Conservation (phyloP, 2,888 invertebrate genomes). For the Ametastegia equiseti region DNA sequence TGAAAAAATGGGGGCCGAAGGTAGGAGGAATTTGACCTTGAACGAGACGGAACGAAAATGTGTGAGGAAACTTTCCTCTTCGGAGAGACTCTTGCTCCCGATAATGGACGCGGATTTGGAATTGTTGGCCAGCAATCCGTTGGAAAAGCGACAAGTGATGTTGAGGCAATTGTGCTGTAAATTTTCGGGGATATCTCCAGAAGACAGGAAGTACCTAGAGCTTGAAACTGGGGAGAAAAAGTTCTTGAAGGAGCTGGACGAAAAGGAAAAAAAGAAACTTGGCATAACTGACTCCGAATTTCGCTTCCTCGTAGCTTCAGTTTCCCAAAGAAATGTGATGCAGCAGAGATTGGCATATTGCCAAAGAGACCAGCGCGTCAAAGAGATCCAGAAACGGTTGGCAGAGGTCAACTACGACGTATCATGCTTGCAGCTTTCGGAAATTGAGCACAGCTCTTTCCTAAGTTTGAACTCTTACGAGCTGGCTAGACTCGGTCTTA, state of each 20-base stretch:
- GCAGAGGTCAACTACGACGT: slow-evolving; percentile 22
- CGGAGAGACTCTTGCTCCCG: slow-evolving; percentile 25
- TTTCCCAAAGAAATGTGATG: slow-evolving; percentile 35
- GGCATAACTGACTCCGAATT: slow-evolving; percentile 34
- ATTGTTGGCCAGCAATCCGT: slow-evolving; percentile 13
- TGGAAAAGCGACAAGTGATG: slow-evolving; percentile 34
- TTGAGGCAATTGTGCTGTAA: slow-evolving; percentile 11
- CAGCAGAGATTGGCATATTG: slow-evolving; percentile 5
- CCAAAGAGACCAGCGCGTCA: slow-evolving; percentile 2
- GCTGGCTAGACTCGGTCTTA: slow-evolving; percentile 31
- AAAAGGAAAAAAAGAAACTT: not conserved
- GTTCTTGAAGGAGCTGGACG: slow-evolving; percentile 35
- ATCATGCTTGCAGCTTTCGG: slow-evolving; percentile 6
- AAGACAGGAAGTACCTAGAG: slow-evolving; percentile 37
- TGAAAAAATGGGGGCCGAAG: not conserved
- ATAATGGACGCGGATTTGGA: slow-evolving; percentile 30
- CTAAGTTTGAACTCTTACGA: slow-evolving; percentile 25
- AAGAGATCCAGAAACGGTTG: not conserved
- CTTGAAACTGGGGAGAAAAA: slow-evolving; percentile 22
- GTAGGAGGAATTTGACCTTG: not conserved
- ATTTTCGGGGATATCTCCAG: slow-evolving; percentile 16
- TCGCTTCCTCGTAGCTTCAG: slow-evolving; percentile 22
- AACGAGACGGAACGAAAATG: slow-evolving; percentile 22
- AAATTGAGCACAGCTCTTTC: slow-evolving; percentile 31
- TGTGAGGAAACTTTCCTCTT: slow-evolving; percentile 15